phyloP scores from a whole-genome alignment of 2,113 vertebrate species.

The Antechinus flavipes region DNA sequence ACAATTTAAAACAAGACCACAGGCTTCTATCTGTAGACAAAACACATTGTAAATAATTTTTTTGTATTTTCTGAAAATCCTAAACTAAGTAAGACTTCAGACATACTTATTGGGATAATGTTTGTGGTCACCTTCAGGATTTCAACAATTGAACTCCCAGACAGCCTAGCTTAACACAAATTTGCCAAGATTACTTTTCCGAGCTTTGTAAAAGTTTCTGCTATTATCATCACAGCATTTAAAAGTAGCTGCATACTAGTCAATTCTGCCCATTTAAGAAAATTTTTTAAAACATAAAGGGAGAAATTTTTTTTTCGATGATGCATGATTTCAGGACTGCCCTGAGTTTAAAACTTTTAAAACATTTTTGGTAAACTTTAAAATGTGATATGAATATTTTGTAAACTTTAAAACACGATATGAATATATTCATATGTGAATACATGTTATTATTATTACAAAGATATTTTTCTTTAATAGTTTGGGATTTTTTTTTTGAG shows the following conservation, averaged over 20 bases:
- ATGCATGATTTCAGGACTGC: slow-evolving; percentile 38
- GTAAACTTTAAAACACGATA: not conserved
- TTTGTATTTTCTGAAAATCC: slow-evolving; percentile 41
- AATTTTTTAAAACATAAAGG: not conserved
- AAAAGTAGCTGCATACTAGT: not conserved
- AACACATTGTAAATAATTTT: slow-evolving; percentile 54
- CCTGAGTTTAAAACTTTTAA: not conserved
- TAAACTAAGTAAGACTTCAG: not conserved
- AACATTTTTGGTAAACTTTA: not conserved
- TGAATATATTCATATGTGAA: not conserved
- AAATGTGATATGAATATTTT: not conserved
- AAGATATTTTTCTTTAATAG: not conserved
- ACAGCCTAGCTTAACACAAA: not conserved
- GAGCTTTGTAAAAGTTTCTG: slow-evolving; percentile 17
- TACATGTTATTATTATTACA: not conserved
- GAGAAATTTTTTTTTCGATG: slow-evolving; percentile 15
- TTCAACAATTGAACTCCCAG: not conserved
- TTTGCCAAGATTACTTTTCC: slow-evolving; percentile 13
- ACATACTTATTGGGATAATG: slow-evolving; percentile 11
- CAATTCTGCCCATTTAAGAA: slow-evolving; percentile 10
- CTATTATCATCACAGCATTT: slow-evolving; percentile 31
- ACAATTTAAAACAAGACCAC: slow-evolving; percentile 41
- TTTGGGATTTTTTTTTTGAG: not conserved
- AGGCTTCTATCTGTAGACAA: slow-evolving; percentile 49
- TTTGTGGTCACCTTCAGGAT: not conserved